Base-by-base conservation (phyloP, 2,797 vertebrate genomes). In the Poecilia wingei region DNA sequence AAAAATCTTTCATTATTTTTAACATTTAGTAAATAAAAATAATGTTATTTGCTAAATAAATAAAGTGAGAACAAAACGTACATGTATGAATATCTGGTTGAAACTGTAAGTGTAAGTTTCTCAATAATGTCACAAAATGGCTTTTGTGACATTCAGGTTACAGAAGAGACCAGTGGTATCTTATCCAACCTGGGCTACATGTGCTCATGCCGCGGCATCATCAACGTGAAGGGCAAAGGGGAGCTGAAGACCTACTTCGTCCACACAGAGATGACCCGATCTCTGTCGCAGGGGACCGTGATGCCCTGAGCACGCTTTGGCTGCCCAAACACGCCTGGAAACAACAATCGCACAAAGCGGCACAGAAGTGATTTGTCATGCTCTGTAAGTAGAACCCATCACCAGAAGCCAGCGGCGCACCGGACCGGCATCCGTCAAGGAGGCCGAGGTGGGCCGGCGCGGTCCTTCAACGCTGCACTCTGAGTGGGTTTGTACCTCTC, bases 151-250 rank as follows among this genome's bases (percentile, higher is more conserved):
- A 22, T 86, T 0, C 90, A 99, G 98, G 97, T 99, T 5, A 99
- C 98, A 0, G 97, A 99, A 90, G 98, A 99, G 93, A 99, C 98
- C 0, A 97, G 95, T 86, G 86, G 94, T 0, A 90, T 98, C 86
- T 93, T 99, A 28, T 94, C 97, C 78, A 95, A 95, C 0, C 88
- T 99, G 5, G 98, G 98, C 1, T 99, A 99, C 93, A 95, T 97
- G 78, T 99, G 98, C 86, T 97, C 97, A 0, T 99, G 98, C 82
- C 96, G 98, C 20, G 98, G 98, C 80, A 97, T 99, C 91, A 99
- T 99, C 92, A 99, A 99, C 0, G 98, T 99, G 75, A 99, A 99
- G 93, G 98, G 98, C 78, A 99, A 99, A 91, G 98, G 98, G 61
- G 97, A 99, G 69, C 87, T 99, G 91, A 98, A 97, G 94, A 99